A percentile compares a stretch with the other conserved stretches of the same genome.
Evolutionary conservation across 1,140 invertebrate species (phyloP).

Genomic region (Contarinia nasturtii): DNA sequence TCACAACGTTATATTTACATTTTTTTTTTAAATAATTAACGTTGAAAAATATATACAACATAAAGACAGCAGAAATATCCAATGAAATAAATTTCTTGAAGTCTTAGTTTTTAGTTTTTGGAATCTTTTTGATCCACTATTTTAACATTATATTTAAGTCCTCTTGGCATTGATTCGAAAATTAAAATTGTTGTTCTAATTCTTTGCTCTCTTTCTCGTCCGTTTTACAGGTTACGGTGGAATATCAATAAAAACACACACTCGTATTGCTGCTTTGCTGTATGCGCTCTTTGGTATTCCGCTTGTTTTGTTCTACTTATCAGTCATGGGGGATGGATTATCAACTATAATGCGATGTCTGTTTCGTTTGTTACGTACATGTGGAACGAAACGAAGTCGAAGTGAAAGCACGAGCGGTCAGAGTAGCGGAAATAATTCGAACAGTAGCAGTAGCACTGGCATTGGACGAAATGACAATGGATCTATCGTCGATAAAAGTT

Average conservation of each 20-base stretch:
- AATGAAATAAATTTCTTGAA: too few species aligned
- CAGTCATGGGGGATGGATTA: slow-evolving; percentile 60
- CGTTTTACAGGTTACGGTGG: slow-evolving; percentile 66
- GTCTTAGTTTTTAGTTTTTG: too few species aligned
- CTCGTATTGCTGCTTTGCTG: slow-evolving; percentile 63
- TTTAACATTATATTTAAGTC: too few species aligned
- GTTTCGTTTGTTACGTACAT: slow-evolving; percentile 15
- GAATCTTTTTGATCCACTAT: too few species aligned
- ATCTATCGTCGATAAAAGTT: neutral
- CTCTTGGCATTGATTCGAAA: neutral
- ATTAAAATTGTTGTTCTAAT: neutral
- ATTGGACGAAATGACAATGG: slow-evolving; percentile 1
- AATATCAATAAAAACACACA: slow-evolving; percentile 73
- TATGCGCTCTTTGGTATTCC: slow-evolving; percentile 83
- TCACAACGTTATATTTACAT: too few species aligned
- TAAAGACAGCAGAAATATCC: too few species aligned
- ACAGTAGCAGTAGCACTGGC: slow-evolving; percentile 8
- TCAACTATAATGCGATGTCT: slow-evolving; percentile 21
- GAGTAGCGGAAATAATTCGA: slow-evolving; percentile 6
- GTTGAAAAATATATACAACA: too few species aligned
- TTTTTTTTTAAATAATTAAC: too few species aligned
- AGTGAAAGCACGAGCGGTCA: neutral
- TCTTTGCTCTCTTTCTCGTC: slow-evolving; percentile 1
- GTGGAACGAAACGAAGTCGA: slow-evolving; percentile 7
- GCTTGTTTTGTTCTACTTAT: slow-evolving; percentile 74